A percentile compares a stretch with the other conserved stretches of the same genome.
phyloP scores from a whole-genome alignment of 2,888 invertebrate genomes.

The Epirrhoe tristata region DNA sequence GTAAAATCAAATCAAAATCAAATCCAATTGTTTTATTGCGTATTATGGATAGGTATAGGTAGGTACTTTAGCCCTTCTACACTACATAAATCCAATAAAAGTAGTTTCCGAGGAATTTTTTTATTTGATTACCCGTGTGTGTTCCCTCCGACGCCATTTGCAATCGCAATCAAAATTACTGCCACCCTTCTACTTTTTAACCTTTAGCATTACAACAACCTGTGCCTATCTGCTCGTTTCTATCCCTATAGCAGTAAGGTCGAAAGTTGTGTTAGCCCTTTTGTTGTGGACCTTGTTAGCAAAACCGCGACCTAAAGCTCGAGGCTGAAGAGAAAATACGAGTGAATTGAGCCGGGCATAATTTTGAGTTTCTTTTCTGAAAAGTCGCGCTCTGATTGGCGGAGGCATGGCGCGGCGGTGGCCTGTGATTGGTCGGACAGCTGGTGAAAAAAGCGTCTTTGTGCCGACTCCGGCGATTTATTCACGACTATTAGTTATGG shows the following conservation, averaged over 20 bases:
- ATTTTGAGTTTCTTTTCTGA: conserved; percentile 77
- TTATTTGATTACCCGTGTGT: conserved; percentile 73
- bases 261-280: conserved; percentile 48
- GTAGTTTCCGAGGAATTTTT: conserved; percentile 56
- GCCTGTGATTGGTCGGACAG: conserved; percentile 68
- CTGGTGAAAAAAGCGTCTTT: conserved; percentile 73
- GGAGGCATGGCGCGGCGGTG: conserved; percentile 55
- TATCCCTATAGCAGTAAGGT: conserved; percentile 50
- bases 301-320: conserved; percentile 72
- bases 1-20: too few relatives aligned
- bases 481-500: conserved; percentile 84
- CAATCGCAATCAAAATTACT: conserved; percentile 75
- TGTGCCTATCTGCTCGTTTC: conserved; percentile 35
- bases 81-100: conserved; percentile 48
- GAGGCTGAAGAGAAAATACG: conserved; percentile 70
- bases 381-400: conserved; percentile 70
- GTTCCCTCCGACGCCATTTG: conserved; percentile 75
- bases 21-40: too few relatives aligned
- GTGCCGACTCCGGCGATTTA: conserved; percentile 75
- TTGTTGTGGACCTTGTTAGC: conserved; percentile 44
- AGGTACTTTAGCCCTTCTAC: neutral
- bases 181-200: conserved; percentile 55
- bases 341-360: conserved; percentile 70
- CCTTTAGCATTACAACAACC: conserved; percentile 34
- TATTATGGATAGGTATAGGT: too few relatives aligned